phyloP scores from a whole-genome alignment of 2,113 vertebrate genomes.

The Poeciliopsis retropinna region DNA sequence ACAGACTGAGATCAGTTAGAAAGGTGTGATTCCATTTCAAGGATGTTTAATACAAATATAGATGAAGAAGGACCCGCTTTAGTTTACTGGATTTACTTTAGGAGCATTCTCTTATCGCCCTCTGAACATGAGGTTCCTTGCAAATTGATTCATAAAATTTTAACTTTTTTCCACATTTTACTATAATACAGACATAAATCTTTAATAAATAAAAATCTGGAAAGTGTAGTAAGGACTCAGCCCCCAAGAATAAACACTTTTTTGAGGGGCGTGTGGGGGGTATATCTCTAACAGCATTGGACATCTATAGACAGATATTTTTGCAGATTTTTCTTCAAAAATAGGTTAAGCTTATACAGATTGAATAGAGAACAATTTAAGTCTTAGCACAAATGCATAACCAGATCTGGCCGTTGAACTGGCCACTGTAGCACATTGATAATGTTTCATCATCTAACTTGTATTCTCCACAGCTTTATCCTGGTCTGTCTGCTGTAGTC shows the following conservation, averaged over 20 bases:
- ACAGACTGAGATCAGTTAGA: slow-evolving; percentile 20
- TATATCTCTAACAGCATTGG: no score
- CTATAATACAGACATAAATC: not conserved
- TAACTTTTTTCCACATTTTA: not conserved
- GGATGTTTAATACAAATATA: slow-evolving; percentile 3
- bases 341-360: not conserved
- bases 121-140: not conserved
- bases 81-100: not conserved
- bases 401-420: not conserved
- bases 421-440: not conserved
- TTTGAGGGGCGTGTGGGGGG: no score
- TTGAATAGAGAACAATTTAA: not conserved
- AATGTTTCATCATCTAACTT: not conserved
- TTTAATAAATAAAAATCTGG: no score
- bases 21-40: slow-evolving; percentile 11
- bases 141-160: not conserved
- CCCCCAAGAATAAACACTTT: no score
- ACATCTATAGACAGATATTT: no score
- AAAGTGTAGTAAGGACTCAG: no score
- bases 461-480: not conserved
- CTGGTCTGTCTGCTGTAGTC: not conserved
- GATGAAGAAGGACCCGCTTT: not conserved
- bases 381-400: not conserved
- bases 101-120: not conserved
- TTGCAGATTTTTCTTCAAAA: no score